Evolutionary conservation across 2,888 invertebrate genomes (phyloP).

Genomic region (Ariolimax columbianus): DNA sequence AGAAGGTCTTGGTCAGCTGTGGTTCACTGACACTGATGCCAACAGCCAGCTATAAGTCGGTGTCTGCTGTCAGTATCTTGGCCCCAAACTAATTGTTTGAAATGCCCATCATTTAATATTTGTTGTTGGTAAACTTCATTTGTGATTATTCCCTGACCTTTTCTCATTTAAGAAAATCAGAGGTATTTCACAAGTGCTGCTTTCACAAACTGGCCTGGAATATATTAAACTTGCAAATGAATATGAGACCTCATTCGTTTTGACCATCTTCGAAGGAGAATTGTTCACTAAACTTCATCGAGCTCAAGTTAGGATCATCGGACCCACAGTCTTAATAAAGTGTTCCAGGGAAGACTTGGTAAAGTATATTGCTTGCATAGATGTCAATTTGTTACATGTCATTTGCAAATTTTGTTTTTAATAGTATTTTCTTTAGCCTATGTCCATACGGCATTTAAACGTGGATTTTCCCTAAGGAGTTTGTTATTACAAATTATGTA

Average conservation of each 20-base stretch:
- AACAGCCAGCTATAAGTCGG: no score
- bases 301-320: conserved; percentile 76
- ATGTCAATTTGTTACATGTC: no score
- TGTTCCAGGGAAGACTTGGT: conserved; percentile 80
- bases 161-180: conserved; percentile 57
- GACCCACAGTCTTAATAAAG: conserved; percentile 77
- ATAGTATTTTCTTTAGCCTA: no score
- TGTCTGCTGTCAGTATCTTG: no score
- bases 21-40: no score
- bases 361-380: conserved; percentile 53
- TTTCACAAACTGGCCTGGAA: conserved; percentile 75
- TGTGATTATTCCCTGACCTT: not conserved
- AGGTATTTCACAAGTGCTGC: conserved; percentile 55
- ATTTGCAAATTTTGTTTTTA: no score
- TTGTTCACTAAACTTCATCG: conserved; percentile 84
- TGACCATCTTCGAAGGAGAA: conserved; percentile 86
- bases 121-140: not conserved
- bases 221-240: conserved; percentile 75
- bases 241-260: conserved; percentile 85
- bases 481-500: no score
- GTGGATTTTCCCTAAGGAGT: no score
- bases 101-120: not conserved
- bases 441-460: no score
- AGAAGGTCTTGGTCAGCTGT: no score
- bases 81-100: no score